Conservation (phyloP, 2,797 vertebrate genomes). For the Antrozous pallidus region DNA sequence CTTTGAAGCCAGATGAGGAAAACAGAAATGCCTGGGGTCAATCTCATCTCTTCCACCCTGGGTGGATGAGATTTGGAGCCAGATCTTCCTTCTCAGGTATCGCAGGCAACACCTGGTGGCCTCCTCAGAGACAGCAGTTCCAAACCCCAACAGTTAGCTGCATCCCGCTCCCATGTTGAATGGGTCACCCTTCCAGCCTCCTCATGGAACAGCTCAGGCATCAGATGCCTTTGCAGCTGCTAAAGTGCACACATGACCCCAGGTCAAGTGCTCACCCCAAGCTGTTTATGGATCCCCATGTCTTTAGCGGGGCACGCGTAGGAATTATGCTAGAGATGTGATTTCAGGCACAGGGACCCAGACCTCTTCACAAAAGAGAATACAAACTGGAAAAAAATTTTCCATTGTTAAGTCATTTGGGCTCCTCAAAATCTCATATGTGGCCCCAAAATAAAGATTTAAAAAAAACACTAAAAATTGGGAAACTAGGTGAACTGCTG, state of each 20-base stretch:
- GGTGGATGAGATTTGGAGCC: no score
- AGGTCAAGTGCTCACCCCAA: background rate
- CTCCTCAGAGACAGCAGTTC: background rate
- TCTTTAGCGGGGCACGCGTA: background rate
- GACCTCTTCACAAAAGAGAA: background rate
- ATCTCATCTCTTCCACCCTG: no score
- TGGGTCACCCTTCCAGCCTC: no score
- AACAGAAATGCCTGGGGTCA: no score
- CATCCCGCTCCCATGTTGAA: background rate
- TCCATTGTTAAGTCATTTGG: background rate
- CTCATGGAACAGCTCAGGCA: background rate
- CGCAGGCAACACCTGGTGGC: no score
- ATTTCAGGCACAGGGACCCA: background rate
- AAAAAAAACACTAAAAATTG: background rate
- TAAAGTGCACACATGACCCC: background rate
- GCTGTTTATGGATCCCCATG: background rate
- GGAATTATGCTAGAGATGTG: background rate
- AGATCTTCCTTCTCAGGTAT: no score
- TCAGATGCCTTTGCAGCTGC: background rate
- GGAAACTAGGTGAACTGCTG: background rate
- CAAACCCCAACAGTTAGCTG: background rate
- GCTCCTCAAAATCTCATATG: background rate
- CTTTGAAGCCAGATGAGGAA: no score
- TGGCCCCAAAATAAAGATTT: background rate
- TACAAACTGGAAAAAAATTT: background rate